Percentiles rank a stretch among this genome's conserved stretches.
These are phyloP conservation scores for Pangasianodon hypophthalmus DNA, from an alignment of 2,113 vertebrate genomes.

Conservation along the genomic window DNA sequence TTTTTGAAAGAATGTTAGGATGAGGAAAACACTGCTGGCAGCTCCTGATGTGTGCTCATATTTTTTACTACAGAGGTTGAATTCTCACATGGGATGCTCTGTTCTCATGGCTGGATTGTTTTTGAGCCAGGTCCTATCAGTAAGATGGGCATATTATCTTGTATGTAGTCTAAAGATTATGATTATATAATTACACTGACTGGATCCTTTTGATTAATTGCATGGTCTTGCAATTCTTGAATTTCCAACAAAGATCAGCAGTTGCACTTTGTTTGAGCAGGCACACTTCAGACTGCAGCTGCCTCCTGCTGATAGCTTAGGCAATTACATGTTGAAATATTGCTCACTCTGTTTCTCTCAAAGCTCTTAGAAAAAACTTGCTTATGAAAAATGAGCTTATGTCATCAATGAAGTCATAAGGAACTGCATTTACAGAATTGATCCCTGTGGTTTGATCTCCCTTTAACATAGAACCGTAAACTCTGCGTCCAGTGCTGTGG, in stretches of 20 bases:
- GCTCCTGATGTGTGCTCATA: slow-evolving; percentile 36
- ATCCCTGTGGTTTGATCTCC: slow-evolving; percentile 20
- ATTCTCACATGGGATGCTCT: background rate
- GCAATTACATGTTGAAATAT: slow-evolving; percentile 24
- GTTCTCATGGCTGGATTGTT: slow-evolving; percentile 18
- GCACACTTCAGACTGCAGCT: background rate
- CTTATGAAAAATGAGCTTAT: slow-evolving; percentile 19
- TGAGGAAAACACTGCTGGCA: slow-evolving; percentile 47
- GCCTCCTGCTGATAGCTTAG: background rate
- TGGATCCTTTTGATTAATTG: slow-evolving; percentile 26
- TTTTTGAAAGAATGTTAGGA: slow-evolving; percentile 15
- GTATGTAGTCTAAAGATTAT: background rate
- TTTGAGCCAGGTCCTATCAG: slow-evolving; percentile 33
- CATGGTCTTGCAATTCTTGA: background rate
- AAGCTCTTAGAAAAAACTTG: background rate
- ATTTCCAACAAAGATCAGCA: background rate
- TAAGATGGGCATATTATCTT: slow-evolving; percentile 25
- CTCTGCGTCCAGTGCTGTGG: background rate
- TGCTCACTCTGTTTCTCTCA: background rate
- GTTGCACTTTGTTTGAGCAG: background rate
- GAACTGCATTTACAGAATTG: slow-evolving; percentile 17
- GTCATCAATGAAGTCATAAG: background rate
- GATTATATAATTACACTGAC: slow-evolving; percentile 4
- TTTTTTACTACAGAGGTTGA: slow-evolving; percentile 45
- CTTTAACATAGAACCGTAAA: background rate